These are phyloP conservation scores for Agriopis leucophaearia DNA, from an alignment of 2,888 invertebrate species.

Conservation along the genomic window DNA sequence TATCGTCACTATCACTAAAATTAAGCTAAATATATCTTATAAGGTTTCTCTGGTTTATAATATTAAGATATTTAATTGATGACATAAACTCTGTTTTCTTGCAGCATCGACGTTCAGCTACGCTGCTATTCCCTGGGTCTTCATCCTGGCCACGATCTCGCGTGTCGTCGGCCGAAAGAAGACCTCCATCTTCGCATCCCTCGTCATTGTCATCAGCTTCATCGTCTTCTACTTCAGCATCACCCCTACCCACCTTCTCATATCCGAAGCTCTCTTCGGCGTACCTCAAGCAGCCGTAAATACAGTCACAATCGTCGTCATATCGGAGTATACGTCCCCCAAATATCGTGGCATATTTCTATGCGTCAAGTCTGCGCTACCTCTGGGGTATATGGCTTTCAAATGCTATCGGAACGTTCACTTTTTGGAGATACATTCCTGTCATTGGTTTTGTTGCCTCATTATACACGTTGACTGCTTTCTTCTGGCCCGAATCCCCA, in stretches of 20 bases:
- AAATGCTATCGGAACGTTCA: not conserved
- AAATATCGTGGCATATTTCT: slow-evolving; percentile 1
- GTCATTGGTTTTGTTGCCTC: not conserved
- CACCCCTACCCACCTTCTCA: not conserved
- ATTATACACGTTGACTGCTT: not conserved
- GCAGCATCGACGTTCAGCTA: not conserved
- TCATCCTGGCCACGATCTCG: not conserved
- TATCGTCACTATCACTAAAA: too few species aligned
- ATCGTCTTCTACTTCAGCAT: not conserved
- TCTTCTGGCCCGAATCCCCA: not conserved
- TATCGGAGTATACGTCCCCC: not conserved
- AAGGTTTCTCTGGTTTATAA: too few species aligned
- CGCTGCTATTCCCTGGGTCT: not conserved
- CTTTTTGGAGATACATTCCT: not conserved
- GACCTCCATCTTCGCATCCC: not conserved
- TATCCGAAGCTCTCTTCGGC: too few species aligned
- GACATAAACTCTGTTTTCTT: not conserved
- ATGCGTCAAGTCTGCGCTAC: not conserved
- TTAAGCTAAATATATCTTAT: too few species aligned
- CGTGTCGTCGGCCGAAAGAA: not conserved
- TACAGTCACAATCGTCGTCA: too few species aligned
- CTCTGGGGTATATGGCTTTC: not conserved
- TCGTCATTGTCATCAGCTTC: not conserved
- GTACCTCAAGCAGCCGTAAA: not conserved
- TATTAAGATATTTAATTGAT: too few species aligned